phyloP scores from a whole-genome alignment of 1,140 invertebrate species.

The Penaeus chinensis region DNA sequence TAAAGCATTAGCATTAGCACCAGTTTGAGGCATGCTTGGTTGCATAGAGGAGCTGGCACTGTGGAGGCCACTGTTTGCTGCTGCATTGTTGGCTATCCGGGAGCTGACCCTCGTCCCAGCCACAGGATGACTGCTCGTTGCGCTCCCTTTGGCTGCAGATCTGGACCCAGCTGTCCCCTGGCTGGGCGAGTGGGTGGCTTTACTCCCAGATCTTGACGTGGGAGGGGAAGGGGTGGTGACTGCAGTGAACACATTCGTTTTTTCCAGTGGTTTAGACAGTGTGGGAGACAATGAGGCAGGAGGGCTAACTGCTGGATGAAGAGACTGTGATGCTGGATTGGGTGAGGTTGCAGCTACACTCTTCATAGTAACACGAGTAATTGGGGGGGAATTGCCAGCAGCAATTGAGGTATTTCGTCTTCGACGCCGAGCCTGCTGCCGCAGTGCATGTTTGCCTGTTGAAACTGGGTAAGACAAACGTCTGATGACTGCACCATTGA shows the following conservation, averaged over 20 bases:
- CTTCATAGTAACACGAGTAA: constrained; percentile 63
- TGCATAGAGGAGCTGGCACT: constrained; percentile 7
- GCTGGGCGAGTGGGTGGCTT: constrained; percentile 36
- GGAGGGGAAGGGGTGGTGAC: constrained; percentile 40
- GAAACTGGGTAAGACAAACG: constrained; percentile 39
- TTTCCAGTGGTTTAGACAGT: constrained; percentile 1
- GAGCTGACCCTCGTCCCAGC: constrained; percentile 43
- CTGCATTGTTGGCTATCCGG: constrained; percentile 49
- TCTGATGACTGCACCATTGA: constrained; percentile 43
- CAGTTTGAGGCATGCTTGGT: constrained; percentile 9
- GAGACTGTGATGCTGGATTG: constrained; percentile 39
- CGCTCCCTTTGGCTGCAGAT: constrained; percentile 28
- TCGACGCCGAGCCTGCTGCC: constrained; percentile 82
- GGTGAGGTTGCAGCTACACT: constrained; percentile 51
- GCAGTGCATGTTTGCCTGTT: constrained; percentile 75
- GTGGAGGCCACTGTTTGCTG: constrained; percentile 26
- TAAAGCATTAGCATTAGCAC: constrained; percentile 29
- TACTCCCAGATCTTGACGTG: constrained; percentile 22
- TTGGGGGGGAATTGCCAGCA: constrained; percentile 69
- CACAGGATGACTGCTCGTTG: constrained; percentile 12
- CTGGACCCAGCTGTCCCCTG: constrained; percentile 27
- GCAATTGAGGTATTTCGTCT: constrained; percentile 82
- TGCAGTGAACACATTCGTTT: neutral
- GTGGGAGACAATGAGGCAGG: constrained; percentile 16
- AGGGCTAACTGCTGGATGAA: constrained; percentile 17